Conservation (phyloP, 2,113 vertebrate genomes). For the Pavo muticus region DNA sequence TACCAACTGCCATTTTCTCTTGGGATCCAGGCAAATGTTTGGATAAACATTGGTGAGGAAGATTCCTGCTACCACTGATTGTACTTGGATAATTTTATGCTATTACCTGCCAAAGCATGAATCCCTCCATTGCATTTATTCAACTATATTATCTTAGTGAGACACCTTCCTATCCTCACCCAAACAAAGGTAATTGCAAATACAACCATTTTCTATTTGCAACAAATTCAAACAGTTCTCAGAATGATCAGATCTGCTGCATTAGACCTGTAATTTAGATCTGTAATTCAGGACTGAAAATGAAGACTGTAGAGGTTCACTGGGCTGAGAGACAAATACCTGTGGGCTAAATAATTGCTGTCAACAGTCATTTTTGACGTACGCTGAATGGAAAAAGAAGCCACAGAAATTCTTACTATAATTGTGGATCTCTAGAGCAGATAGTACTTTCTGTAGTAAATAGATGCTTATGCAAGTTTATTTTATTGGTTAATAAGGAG, state of each 20-base stretch:
- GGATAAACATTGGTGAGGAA: not conserved
- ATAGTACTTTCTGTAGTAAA: not conserved
- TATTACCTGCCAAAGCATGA: not conserved
- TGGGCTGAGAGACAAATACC: not conserved
- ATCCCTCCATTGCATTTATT: not conserved
- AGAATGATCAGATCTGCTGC: not conserved
- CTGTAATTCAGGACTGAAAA: not conserved
- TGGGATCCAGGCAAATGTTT: not conserved
- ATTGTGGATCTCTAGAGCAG: not conserved
- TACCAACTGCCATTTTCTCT: not conserved
- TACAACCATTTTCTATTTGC: not conserved
- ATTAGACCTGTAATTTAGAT: not conserved
- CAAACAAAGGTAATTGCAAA: not conserved
- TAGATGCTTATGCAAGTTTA: not conserved
- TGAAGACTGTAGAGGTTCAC: not conserved
- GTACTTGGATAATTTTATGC: not conserved
- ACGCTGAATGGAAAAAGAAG: not conserved
- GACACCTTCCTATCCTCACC: not conserved
- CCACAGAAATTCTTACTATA: not conserved
- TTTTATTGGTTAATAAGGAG: not conserved
- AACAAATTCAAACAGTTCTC: not conserved
- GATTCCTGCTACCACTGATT: not conserved
- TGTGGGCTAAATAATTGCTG: conserved; percentile 1
- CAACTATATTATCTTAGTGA: not conserved
- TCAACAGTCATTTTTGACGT: not conserved